Evolutionary conservation across 2,797 vertebrate species (phyloP).

Genomic region (Phaenicophaeus curvirostris): DNA sequence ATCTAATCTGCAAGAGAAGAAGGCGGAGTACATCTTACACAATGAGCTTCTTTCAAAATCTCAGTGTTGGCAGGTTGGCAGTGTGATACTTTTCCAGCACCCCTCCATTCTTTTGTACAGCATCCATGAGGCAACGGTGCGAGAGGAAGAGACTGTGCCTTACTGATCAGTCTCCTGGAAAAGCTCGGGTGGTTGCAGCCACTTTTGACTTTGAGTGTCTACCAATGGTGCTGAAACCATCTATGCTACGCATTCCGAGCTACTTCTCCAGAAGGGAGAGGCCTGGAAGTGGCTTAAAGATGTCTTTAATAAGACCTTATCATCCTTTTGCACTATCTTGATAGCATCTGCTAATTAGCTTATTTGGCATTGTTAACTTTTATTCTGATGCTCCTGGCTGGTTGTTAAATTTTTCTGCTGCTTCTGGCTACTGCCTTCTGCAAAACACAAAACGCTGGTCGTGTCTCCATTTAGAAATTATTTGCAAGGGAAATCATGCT

Average conservation of each 20-base stretch:
- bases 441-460: neutral
- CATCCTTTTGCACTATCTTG: neutral
- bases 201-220: neutral
- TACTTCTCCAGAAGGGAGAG: neutral
- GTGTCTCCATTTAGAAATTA: neutral
- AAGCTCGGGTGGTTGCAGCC: neutral
- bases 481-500: slow-evolving; percentile 7
- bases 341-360: slow-evolving; percentile 26
- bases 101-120: neutral
- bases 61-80: rapidly evolving
- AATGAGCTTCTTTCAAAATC: neutral
- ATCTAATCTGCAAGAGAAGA: neutral
- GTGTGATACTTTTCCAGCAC: rapidly evolving
- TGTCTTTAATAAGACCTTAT: slow-evolving; percentile 8
- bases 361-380: neutral
- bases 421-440: neutral
- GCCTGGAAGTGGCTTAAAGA: neutral
- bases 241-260: neutral
- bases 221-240: neutral
- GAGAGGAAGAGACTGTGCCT: neutral
- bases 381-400: neutral
- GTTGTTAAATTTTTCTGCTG: neutral
- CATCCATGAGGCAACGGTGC: neutral
- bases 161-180: neutral
- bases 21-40: neutral